Base-by-base conservation (phyloP, 2,113 vertebrate species). In the Myiopsitta monachus region DNA sequence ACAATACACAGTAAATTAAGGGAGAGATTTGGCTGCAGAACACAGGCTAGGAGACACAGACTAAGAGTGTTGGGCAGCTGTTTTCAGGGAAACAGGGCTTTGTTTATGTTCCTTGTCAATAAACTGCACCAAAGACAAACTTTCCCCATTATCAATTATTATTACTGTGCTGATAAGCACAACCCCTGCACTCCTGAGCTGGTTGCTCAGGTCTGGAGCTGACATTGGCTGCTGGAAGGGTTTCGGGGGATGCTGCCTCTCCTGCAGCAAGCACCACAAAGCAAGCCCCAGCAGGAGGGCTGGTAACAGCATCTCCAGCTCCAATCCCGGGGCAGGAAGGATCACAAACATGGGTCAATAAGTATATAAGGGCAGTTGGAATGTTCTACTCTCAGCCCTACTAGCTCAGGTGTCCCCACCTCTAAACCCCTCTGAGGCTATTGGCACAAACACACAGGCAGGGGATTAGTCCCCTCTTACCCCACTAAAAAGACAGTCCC, bases 381-480 rank as follows among this genome's bases (percentile, higher is more conserved):
- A 28, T 9, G 8, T 62, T 77, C 82, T 46, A 57, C 39, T 49
- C 24, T 38, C 61, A 14, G 22, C 11, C 14, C 22, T 14, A 11
- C 5, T 1, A 52, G 24, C 55, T 19, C 46, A 63, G 49, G 21
- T 13, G 39, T n/a, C 19, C 11, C 16, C 14, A 57, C 16, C 16
- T 59, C 30, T 59, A 73, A 77, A 47, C 1, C 23, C 5, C 7
- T 19, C 19, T 17, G 55, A 61, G 36, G 27, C 26, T 46, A 66
- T 10, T 4, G 8, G 24, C 36, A 74, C 38, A 70, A n/a, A 69
- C 18, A 43, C 1, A 5, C 6, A 31, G 0, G 0, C 28, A 46
- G 14, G 33, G 30, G 7, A 83, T 33, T 3, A 0, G 14, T 62
- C 39, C 10, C 5, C 14, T 22, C 15, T 26, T 19, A 38, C 1